Percentiles rank a stretch among this genome's conserved stretches.
Conservation (phyloP, 2,888 invertebrate species). For the Caenorhabditis sp. region DNA sequence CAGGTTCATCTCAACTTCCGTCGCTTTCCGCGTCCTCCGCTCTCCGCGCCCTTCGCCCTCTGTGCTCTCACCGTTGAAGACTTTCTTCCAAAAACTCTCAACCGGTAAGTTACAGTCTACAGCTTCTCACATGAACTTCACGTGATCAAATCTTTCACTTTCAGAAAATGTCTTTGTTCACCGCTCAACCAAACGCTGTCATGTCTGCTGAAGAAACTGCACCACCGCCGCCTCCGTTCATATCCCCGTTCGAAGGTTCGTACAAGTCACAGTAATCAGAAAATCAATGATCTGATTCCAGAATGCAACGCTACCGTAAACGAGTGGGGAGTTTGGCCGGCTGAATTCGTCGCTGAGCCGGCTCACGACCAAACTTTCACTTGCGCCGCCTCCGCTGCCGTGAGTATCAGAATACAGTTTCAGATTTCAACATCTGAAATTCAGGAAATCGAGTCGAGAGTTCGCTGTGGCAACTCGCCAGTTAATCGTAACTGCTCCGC, state of each 20-base stretch:
- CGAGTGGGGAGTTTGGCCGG: constrained; percentile 74
- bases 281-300: constrained; percentile 1
- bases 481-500: constrained; percentile 68
- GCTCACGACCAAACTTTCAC: constrained; percentile 48
- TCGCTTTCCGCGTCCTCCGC: constrained; percentile 30
- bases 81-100: constrained; percentile 16
- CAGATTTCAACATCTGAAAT: background rate
- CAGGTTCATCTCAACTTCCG: constrained; percentile 47
- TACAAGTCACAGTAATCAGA: background rate
- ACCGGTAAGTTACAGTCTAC: constrained; percentile 10
- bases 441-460: constrained; percentile 70
- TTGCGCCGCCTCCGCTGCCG: constrained; percentile 56
- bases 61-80: constrained; percentile 7
- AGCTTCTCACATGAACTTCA: background rate
- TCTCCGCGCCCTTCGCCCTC: constrained; percentile 9
- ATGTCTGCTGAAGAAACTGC: constrained; percentile 38
- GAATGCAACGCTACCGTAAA: constrained; percentile 65
- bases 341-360: constrained; percentile 41
- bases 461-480: constrained; percentile 72
- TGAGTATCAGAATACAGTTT: constrained; percentile 30
- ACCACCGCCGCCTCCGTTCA: constrained; percentile 53
- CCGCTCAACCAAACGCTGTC: constrained; percentile 41
- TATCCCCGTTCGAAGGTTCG: constrained; percentile 49
- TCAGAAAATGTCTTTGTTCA: constrained; percentile 59
- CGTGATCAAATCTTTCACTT: constrained; percentile 5